Evolutionary conservation across 2,797 vertebrate genomes (phyloP).

Genomic region (Enteromius thamalakanensis): DNA sequence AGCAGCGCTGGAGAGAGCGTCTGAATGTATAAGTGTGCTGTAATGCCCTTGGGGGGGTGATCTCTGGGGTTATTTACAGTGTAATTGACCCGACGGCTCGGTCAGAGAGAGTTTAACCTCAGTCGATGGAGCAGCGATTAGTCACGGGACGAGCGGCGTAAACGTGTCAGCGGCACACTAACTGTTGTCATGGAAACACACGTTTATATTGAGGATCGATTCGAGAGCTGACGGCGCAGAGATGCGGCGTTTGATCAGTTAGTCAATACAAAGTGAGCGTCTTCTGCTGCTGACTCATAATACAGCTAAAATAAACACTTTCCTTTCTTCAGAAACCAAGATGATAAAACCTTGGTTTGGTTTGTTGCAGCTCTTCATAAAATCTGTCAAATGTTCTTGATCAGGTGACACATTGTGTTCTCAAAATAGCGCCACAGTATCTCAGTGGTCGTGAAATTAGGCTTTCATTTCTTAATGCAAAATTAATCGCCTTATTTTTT

Average conservation of each 20-base stretch:
- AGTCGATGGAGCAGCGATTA: constrained; percentile 15
- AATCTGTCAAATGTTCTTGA: background rate
- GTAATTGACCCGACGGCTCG: background rate
- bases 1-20: background rate
- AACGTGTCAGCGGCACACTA: background rate
- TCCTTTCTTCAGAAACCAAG: background rate
- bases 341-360: background rate
- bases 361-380: background rate
- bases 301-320: background rate
- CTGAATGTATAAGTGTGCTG: background rate
- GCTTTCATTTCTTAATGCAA: background rate
- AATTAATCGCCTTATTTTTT: background rate
- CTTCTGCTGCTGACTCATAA: background rate
- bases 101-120: background rate
- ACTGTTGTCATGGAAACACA: constrained; percentile 16
- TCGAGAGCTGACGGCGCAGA: background rate
- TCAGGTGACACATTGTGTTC: background rate
- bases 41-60: background rate
- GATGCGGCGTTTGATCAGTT: background rate
- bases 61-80: background rate
- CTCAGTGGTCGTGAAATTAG: background rate
- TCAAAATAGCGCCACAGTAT: background rate
- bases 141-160: background rate
- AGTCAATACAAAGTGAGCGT: background rate
- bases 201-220: background rate